Percentiles rank a stretch among this genome's conserved stretches.
Evolutionary conservation across 1,140 invertebrate genomes (phyloP).

Genomic region (Chionoecetes opilio): DNA sequence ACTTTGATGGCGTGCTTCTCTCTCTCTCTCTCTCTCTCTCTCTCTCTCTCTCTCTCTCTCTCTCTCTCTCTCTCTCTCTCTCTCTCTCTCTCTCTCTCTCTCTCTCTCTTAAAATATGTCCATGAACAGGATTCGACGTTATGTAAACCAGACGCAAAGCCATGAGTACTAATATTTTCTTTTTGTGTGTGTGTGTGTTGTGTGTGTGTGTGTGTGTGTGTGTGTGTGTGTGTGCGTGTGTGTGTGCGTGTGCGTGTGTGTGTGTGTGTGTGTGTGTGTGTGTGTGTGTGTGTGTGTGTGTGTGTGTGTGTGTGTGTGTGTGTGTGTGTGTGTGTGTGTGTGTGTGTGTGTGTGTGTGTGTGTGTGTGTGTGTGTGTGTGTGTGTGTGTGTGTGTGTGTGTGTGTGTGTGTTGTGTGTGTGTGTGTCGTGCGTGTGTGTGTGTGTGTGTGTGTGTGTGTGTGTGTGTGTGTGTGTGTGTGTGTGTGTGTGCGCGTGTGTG

Average conservation of each 20-base stretch:
- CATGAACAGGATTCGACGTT: not conserved
- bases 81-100: too few relatives aligned
- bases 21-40: constrained; percentile 8
- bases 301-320: not conserved
- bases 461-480: constrained; percentile 21
- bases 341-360: constrained; percentile 30
- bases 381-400: constrained; percentile 18
- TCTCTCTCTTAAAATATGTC: too few relatives aligned
- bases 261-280: constrained; percentile 45
- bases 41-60: constrained; percentile 14
- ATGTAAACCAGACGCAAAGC: not conserved
- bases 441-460: constrained; percentile 42
- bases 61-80: constrained; percentile 6
- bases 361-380: constrained; percentile 34
- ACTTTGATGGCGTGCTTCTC: not conserved
- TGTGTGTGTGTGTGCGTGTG: not conserved
- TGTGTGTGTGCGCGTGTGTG: constrained; percentile 11
- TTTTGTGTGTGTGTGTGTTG: constrained; percentile 22
- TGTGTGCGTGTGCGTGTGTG: constrained; percentile 40
- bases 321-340: not conserved
- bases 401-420: constrained; percentile 2
- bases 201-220: too few relatives aligned
- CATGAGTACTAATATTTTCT: too few relatives aligned
- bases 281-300: constrained; percentile 46
- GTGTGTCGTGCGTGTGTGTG: not conserved